Conservation (phyloP, 2,797 vertebrate genomes). For the Galagoides demidoff region DNA sequence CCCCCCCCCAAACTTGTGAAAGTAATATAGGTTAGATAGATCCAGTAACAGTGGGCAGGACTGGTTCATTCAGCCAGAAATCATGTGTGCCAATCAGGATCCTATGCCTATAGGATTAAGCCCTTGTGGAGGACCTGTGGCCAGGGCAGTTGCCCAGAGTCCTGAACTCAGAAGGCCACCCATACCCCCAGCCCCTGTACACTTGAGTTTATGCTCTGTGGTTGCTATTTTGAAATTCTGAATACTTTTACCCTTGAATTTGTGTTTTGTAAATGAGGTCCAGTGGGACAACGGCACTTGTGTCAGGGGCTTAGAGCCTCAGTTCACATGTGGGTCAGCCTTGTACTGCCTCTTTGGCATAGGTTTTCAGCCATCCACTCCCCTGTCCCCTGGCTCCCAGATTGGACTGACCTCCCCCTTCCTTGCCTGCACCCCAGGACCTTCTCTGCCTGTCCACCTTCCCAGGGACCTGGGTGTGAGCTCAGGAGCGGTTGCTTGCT, state of each 20-base stretch:
- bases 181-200: background rate
- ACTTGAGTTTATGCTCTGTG: background rate
- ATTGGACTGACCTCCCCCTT: background rate
- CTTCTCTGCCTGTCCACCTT: background rate
- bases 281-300: background rate
- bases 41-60: background rate
- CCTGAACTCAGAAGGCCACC: background rate
- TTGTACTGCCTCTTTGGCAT: background rate
- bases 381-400: background rate
- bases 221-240: background rate
- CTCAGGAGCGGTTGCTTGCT: too few species aligned
- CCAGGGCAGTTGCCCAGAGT: background rate
- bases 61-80: background rate
- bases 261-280: background rate
- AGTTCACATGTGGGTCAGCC: background rate
- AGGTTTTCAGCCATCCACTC: background rate
- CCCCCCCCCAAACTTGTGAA: background rate
- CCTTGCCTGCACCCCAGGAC: background rate
- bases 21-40: background rate
- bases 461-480: background rate
- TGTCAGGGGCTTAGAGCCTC: background rate
- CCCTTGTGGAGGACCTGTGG: background rate
- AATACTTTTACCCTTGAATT: background rate
- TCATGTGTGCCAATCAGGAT: background rate
- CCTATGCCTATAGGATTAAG: background rate